Evolutionary conservation across 2,888 invertebrate species (phyloP).

Genomic region (Polia nebulosa): DNA sequence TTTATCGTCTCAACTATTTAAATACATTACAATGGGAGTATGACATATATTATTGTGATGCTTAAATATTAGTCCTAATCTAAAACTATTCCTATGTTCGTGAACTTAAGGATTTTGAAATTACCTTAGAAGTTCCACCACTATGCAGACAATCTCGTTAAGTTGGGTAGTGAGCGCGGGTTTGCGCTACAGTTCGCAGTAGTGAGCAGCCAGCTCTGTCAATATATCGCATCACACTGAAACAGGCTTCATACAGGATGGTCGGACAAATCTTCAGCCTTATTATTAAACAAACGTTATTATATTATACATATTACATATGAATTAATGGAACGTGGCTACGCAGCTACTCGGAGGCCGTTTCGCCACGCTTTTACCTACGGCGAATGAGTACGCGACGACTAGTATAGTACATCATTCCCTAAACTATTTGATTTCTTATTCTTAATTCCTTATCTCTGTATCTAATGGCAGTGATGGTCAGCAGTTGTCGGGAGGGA

Average conservation of each 20-base stretch:
- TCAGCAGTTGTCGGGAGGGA: slow-evolving; percentile 87
- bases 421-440: slow-evolving; percentile 75
- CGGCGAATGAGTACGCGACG: slow-evolving; percentile 50
- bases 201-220: slow-evolving; percentile 50
- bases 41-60: slow-evolving; percentile 59
- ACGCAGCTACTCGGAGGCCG: slow-evolving; percentile 45
- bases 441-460: slow-evolving; percentile 76
- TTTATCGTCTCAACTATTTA: slow-evolving; percentile 70
- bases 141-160: slow-evolving; percentile 35
- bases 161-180: slow-evolving; percentile 17
- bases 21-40: slow-evolving; percentile 58
- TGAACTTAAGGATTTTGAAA: slow-evolving; percentile 41
- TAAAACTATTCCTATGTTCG: slow-evolving; percentile 52
- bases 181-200: slow-evolving; percentile 28
- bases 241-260: slow-evolving; percentile 79
- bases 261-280: slow-evolving; percentile 59
- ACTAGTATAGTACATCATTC: slow-evolving; percentile 65
- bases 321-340: slow-evolving; percentile 28
- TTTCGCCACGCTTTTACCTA: slow-evolving; percentile 33
- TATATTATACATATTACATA: slow-evolving; percentile 33
- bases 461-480: slow-evolving; percentile 87
- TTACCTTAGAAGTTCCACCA: slow-evolving; percentile 41
- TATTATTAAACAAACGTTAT: slow-evolving; percentile 39
- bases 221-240: slow-evolving; percentile 78
- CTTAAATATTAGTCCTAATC: slow-evolving; percentile 48